A percentile compares a stretch with the other conserved stretches of the same genome.
phyloP scores from a whole-genome alignment of 2,113 vertebrate species.

The Sakesphorus luctuosus region DNA sequence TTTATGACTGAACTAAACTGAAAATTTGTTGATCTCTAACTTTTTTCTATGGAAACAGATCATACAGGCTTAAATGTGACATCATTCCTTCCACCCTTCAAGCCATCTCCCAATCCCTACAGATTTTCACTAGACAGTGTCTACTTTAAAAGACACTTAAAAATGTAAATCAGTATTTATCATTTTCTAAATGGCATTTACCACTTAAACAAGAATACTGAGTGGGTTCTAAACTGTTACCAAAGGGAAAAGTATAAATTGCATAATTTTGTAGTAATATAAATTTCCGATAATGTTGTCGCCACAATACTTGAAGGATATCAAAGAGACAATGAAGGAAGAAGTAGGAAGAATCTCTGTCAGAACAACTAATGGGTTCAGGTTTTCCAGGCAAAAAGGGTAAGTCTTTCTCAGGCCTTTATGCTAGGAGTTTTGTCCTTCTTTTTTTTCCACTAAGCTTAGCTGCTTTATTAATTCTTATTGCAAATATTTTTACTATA shows the following conservation, averaged over 20 bases:
- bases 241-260: neutral
- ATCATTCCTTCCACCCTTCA: neutral
- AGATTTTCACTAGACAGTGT: neutral
- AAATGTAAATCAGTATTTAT: constrained; percentile 47
- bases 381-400: neutral
- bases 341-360: neutral
- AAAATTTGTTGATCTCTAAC: constrained; percentile 33
- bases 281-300: neutral
- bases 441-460: neutral
- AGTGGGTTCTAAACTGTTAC: neutral
- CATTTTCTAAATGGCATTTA: neutral
- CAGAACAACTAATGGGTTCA: neutral
- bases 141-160: constrained; percentile 7
- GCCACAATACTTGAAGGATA: neutral
- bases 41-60: constrained; percentile 13
- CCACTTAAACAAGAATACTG: constrained; percentile 7
- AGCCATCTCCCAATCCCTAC: neutral
- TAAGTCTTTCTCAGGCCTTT: neutral
- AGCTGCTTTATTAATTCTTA: neutral
- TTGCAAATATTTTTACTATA: neutral
- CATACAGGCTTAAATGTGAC: neutral
- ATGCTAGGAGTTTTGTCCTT: neutral
- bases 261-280: neutral
- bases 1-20: constrained; percentile 16
- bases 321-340: neutral